Conservation (phyloP, 2,797 vertebrate genomes). For the Oceanodroma leucorhoa region DNA sequence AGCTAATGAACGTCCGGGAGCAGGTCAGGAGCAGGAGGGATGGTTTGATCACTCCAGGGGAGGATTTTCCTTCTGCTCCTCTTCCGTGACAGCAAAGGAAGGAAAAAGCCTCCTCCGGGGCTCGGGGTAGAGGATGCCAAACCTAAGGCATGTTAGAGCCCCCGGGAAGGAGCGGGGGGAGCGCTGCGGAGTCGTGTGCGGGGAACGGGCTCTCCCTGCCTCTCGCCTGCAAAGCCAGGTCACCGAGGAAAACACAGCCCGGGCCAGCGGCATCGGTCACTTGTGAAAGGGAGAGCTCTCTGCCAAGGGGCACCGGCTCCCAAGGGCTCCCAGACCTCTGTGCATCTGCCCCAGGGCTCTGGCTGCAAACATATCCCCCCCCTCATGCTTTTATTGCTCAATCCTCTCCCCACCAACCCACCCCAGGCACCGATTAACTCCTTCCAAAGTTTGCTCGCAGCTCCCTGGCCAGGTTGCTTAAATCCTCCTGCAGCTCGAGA, state of each 20-base stretch:
- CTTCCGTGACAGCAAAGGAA: neutral
- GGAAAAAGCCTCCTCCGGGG: neutral
- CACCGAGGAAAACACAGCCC: neutral
- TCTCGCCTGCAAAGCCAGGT: neutral
- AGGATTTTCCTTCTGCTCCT: slow-evolving; percentile 23
- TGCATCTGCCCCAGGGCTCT: neutral
- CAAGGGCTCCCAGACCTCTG: neutral
- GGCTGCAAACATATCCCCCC: neutral
- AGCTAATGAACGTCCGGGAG: neutral
- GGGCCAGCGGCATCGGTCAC: neutral
- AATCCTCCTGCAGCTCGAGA: rapidly evolving
- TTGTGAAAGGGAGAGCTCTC: neutral
- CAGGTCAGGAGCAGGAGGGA: neutral
- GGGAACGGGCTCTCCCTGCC: neutral
- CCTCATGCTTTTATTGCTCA: neutral
- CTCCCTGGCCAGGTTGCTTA: rapidly evolving
- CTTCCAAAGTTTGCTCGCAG: neutral
- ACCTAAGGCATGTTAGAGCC: neutral
- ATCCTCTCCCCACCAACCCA: neutral
- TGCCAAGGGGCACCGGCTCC: neutral
- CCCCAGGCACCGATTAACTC: neutral
- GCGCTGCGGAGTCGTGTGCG: rapidly evolving
- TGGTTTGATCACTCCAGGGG: neutral
- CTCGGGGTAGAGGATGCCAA: neutral
- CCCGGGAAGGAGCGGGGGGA: neutral